A percentile compares a stretch with the other conserved stretches of the same genome.
phyloP scores from a whole-genome alignment of 2,797 vertebrate genomes.

The Ptychobarbus kaznakovi region DNA sequence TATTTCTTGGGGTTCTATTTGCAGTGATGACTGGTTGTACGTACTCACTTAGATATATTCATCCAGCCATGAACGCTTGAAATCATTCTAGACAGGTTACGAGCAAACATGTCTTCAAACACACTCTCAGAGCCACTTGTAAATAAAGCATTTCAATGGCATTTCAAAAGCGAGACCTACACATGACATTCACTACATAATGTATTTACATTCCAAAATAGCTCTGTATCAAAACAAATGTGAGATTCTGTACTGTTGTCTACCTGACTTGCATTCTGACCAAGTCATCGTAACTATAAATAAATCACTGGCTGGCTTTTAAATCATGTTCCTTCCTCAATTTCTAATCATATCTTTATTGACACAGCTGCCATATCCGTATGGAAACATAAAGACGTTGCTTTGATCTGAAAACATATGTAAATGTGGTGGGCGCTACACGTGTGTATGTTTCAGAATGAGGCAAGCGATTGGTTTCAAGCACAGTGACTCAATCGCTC shows the following conservation, averaged over 20 bases:
- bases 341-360: neutral
- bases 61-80: neutral
- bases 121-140: neutral
- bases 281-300: neutral
- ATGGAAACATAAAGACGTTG: neutral
- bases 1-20: neutral
- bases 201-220: neutral
- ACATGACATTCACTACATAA: neutral
- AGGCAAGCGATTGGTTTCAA: conserved; percentile 40
- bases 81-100: neutral
- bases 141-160: conserved; percentile 24
- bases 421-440: neutral
- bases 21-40: neutral
- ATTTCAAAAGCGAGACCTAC: conserved; percentile 19
- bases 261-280: neutral
- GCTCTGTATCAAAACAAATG: neutral
- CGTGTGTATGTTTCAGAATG: conserved; percentile 9
- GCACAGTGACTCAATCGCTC: conserved; percentile 35
- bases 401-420: conserved; percentile 5
- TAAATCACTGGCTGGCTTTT: neutral
- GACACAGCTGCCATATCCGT: neutral
- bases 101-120: neutral
- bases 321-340: neutral
- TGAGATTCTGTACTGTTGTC: neutral
- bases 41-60: neutral